Evolutionary conservation across 2,888 invertebrate species (phyloP).

Genomic region (Drosophila anomalata): DNA sequence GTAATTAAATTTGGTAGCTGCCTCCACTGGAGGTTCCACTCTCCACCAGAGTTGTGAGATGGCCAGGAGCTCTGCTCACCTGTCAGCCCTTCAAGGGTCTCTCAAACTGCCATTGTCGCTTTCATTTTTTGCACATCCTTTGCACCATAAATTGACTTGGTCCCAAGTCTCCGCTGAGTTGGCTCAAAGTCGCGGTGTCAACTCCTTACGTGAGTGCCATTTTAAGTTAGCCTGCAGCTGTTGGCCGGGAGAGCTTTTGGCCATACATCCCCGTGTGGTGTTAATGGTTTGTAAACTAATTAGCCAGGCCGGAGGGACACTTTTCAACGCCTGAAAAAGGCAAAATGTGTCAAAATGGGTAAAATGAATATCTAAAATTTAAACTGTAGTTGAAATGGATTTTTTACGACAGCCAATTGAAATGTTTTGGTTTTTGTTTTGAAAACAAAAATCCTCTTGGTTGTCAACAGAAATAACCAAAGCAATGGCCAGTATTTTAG

Average conservation of each 20-base stretch:
- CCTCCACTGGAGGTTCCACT: neutral
- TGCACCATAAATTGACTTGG: constrained; percentile 50
- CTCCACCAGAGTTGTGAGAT: constrained; percentile 31
- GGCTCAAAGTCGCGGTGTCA: constrained; percentile 30
- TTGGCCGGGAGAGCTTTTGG: neutral
- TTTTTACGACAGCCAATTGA: neutral
- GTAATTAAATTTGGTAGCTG: constrained; percentile 71
- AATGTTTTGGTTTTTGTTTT: neutral
- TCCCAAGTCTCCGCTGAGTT: constrained; percentile 17
- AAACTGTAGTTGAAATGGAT: neutral
- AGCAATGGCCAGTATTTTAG: constrained; percentile 1
- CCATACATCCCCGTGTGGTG: constrained; percentile 18
- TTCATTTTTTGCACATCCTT: constrained; percentile 35
- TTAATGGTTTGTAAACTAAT: constrained; percentile 40
- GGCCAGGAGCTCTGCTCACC: constrained; percentile 43
- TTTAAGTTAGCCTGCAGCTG: constrained; percentile 13
- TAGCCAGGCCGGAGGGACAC: constrained; percentile 5
- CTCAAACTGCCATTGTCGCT: constrained; percentile 8
- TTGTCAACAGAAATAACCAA: neutral
- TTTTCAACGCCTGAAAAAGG: neutral
- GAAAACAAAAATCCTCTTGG: neutral
- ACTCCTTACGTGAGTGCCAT: constrained; percentile 30
- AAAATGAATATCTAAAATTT: neutral
- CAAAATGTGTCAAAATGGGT: neutral
- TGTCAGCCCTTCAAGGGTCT: constrained; percentile 35